Conservation (phyloP, 1,140 invertebrate genomes). For the Apis dorsata region DNA sequence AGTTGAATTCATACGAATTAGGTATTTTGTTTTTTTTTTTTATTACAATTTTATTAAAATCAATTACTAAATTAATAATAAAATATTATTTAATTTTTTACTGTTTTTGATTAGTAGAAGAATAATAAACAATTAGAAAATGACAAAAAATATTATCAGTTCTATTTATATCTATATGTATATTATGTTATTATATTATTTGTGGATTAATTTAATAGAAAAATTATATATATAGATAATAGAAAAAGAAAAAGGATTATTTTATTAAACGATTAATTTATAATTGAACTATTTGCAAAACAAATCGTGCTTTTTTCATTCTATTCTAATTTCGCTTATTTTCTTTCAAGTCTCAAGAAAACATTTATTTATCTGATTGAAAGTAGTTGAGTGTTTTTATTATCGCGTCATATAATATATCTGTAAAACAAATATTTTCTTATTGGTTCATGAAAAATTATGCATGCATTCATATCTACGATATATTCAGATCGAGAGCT, state of each 20-base stretch:
- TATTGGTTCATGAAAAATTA: neutral
- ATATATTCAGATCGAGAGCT: neutral
- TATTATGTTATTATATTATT: too few relatives aligned
- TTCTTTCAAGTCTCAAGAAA: neutral
- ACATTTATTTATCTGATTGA: neutral
- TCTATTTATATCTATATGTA: too few relatives aligned
- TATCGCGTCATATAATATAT: neutral
- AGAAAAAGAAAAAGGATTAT: neutral
- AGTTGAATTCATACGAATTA: too few relatives aligned
- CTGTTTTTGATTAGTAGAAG: too few relatives aligned
- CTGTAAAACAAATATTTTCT: constrained; percentile 4
- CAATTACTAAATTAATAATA: too few relatives aligned
- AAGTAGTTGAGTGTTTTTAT: constrained; percentile 2
- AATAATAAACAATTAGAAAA: too few relatives aligned
- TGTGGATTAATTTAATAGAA: too few relatives aligned
- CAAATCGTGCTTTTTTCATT: neutral
- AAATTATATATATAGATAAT: too few relatives aligned
- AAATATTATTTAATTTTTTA: too few relatives aligned
- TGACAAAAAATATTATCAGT: too few relatives aligned
- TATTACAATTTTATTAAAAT: too few relatives aligned
- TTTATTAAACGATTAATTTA: neutral
- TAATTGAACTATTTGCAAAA: neutral
- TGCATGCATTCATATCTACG: neutral
- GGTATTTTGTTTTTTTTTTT: too few relatives aligned
- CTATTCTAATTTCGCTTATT: neutral